phyloP scores from a whole-genome alignment of 2,888 invertebrate genomes.

The Anaspis maculata region DNA sequence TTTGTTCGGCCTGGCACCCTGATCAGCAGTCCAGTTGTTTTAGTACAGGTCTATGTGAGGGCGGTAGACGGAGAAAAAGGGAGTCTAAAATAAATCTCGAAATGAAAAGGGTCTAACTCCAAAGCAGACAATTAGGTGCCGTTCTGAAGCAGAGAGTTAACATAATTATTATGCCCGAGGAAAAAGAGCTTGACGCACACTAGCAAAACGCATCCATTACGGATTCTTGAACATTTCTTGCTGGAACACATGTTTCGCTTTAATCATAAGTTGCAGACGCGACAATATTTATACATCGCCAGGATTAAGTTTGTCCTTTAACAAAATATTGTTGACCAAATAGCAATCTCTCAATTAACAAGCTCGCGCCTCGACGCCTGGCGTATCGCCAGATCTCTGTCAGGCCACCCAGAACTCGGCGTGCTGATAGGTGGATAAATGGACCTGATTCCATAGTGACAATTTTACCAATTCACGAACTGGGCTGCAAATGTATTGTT shows the following conservation, averaged over 20 bases:
- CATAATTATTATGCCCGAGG: too few relatives aligned
- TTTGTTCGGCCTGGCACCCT: too few relatives aligned
- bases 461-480: constrained; percentile 36
- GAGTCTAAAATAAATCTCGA: too few relatives aligned
- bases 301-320: constrained; percentile 34
- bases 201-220: too few relatives aligned
- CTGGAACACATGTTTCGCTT: constrained; percentile 24
- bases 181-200: too few relatives aligned
- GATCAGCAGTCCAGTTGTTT: too few relatives aligned
- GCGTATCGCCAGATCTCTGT: constrained; percentile 23
- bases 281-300: constrained; percentile 39
- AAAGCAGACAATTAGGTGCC: too few relatives aligned
- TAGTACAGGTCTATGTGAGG: too few relatives aligned
- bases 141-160: too few relatives aligned
- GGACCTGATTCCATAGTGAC: constrained; percentile 30
- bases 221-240: constrained; percentile 1
- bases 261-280: constrained; percentile 37
- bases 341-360: constrained; percentile 40
- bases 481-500: constrained; percentile 36
- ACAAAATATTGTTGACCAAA: constrained; percentile 36
- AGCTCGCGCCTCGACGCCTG: constrained; percentile 28
- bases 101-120: too few relatives aligned
- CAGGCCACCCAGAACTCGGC: constrained; percentile 32
- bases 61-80: too few relatives aligned
- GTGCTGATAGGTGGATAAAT: constrained; percentile 38